Evolutionary conservation across 2,888 invertebrate species (phyloP).

Genomic region (Ganaspis brasiliensis): DNA sequence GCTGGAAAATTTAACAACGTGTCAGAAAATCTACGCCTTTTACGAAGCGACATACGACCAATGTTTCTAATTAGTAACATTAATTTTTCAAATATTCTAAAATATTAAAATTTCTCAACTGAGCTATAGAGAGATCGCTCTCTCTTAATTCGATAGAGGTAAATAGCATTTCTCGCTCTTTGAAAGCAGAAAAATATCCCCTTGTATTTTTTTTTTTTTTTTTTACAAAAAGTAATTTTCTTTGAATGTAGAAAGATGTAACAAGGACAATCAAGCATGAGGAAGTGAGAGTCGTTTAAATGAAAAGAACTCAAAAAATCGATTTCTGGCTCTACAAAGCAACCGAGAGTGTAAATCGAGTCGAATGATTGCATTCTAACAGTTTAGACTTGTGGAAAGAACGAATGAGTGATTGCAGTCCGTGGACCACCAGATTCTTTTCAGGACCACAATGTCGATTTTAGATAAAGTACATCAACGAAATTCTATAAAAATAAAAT

Average conservation of each 20-base stretch:
- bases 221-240: not conserved
- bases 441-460: not conserved
- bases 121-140: too few relatives aligned
- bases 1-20: not conserved
- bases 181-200: too few relatives aligned
- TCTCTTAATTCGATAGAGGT: too few relatives aligned
- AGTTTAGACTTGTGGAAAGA: slow-evolving; percentile 3
- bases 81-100: too few relatives aligned
- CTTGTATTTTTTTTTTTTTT: too few relatives aligned
- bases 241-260: not conserved
- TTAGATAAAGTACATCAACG: slow-evolving; percentile 5
- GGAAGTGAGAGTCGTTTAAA: slow-evolving; percentile 12
- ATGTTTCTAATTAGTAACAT: not conserved
- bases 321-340: not conserved
- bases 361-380: not conserved
- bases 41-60: not conserved
- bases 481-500: slow-evolving; percentile 26
- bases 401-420: slow-evolving; percentile 34
- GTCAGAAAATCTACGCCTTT: not conserved
- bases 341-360: slow-evolving; percentile 18
- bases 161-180: too few relatives aligned
- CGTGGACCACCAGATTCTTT: not conserved
- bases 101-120: not conserved
- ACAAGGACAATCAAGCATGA: not conserved
- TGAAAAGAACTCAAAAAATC: not conserved